A percentile compares a stretch with the other conserved stretches of the same genome.
Conservation (phyloP, 2,113 vertebrate genomes). For the Capreolus pygargus region DNA sequence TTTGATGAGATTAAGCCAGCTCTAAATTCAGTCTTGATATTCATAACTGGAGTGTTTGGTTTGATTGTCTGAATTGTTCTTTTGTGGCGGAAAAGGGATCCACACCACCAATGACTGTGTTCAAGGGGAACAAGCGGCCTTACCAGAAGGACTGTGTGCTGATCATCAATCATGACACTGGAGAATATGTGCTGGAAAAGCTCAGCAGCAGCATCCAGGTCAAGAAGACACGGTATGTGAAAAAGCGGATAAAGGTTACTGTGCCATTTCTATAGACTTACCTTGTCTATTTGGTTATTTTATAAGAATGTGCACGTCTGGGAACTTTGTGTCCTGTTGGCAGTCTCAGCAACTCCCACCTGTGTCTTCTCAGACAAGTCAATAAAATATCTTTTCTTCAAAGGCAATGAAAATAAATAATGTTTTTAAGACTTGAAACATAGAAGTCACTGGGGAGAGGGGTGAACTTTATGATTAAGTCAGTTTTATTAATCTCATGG, state of each 20-base stretch:
- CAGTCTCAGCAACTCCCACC: not conserved
- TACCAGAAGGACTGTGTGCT: slow-evolving; percentile 99
- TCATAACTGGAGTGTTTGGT: not conserved
- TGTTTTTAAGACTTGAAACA: not conserved
- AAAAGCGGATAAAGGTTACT: not conserved
- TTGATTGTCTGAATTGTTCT: not conserved
- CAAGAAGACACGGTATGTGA: slow-evolving; percentile 95
- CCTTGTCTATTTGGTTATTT: not conserved
- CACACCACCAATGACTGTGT: slow-evolving; percentile 98
- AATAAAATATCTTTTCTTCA: not conserved
- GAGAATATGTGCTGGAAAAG: slow-evolving; percentile 96
- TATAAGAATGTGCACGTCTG: not conserved
- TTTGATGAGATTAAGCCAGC: not conserved
- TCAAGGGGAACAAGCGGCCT: slow-evolving; percentile 97
- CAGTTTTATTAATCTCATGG: not conserved
- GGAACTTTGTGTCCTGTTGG: not conserved
- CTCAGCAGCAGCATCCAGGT: slow-evolving; percentile 99
- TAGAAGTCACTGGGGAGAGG: not conserved
- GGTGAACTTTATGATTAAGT: not conserved
- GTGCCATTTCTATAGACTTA: not conserved
- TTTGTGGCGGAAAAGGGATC: slow-evolving; percentile 87
- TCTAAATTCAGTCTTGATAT: not conserved
- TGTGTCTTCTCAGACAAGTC: not conserved
- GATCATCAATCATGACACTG: slow-evolving; percentile 98
- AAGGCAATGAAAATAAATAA: not conserved